A percentile compares a stretch with the other conserved stretches of the same genome.
Conservation (phyloP, 1,140 invertebrate genomes). For the Cydia splendana region DNA sequence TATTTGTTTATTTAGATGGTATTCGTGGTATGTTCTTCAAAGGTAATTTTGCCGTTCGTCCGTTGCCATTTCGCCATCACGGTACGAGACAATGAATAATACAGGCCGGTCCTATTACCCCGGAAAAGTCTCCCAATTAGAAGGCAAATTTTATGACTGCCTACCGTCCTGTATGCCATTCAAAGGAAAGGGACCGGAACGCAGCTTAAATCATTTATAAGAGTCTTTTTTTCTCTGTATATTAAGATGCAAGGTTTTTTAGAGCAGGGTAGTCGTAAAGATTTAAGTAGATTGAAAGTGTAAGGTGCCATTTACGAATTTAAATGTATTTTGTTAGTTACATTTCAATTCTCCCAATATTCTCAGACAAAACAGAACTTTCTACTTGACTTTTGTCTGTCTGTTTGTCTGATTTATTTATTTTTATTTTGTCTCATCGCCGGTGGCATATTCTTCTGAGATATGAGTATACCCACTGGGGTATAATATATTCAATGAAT, state of each 20-base stretch:
- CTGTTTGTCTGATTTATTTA: no score
- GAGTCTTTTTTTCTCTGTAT: not conserved
- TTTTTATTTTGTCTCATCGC: no score
- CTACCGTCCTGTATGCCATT: slow-evolving; percentile 29
- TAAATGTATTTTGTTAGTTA: not conserved
- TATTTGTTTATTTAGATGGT: not conserved
- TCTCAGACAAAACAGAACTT: no score
- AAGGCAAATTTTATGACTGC: slow-evolving; percentile 30
- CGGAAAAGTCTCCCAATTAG: slow-evolving; percentile 29
- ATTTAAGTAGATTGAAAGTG: not conserved
- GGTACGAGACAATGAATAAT: not conserved
- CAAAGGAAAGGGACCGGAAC: slow-evolving; percentile 22
- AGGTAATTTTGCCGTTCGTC: slow-evolving; percentile 16
- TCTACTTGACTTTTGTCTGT: no score
- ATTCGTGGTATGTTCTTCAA: not conserved
- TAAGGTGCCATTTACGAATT: not conserved
- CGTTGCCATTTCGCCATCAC: not conserved
- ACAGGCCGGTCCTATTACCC: not conserved
- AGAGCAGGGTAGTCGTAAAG: not conserved
- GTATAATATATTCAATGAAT: no score
- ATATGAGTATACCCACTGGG: no score
- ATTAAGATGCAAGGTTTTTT: slow-evolving; percentile 13
- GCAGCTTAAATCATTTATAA: slow-evolving; percentile 29
- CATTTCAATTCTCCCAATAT: not conserved
- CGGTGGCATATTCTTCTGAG: no score